Evolutionary conservation across 1,140 invertebrate genomes (phyloP).

Genomic region (Branchinecta lynchi): DNA sequence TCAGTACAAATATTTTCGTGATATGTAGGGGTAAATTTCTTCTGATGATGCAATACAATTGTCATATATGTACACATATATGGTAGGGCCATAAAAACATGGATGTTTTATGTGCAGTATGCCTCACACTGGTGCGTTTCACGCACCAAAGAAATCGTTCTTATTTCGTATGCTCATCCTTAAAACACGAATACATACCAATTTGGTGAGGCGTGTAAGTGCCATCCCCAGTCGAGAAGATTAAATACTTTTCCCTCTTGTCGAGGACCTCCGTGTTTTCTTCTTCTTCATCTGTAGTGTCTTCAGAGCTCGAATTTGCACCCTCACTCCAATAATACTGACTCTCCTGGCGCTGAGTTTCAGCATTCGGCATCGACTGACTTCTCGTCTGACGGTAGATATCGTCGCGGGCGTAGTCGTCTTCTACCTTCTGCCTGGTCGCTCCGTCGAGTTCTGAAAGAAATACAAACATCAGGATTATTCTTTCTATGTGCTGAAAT

Average conservation of each 20-base stretch:
- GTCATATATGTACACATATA: no score
- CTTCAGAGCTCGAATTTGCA: slow-evolving; percentile 15
- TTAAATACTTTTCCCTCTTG: slow-evolving; percentile 53
- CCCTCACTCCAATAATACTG: slow-evolving; percentile 12
- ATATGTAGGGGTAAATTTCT: no score
- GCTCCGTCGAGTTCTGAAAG: no score
- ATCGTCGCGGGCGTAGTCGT: slow-evolving; percentile 11
- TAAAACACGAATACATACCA: slow-evolving; percentile 29
- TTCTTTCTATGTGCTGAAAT: no score
- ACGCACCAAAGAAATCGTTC: no score
- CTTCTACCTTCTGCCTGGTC: slow-evolving; percentile 7
- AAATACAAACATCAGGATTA: no score
- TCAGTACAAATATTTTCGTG: no score
- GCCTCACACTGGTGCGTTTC: no score
- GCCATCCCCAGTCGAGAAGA: slow-evolving; percentile 68
- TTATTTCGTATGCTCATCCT: no score
- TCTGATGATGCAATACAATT: no score
- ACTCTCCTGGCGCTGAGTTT: background rate
- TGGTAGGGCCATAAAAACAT: no score
- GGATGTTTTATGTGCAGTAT: no score
- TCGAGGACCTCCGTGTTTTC: slow-evolving; percentile 30
- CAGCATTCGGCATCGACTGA: background rate
- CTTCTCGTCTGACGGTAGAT: slow-evolving; percentile 7
- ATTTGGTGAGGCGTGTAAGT: slow-evolving; percentile 78
- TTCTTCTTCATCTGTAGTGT: slow-evolving; percentile 22